Conservation (phyloP, 2,888 invertebrate species). For the Orthosia gothica region DNA sequence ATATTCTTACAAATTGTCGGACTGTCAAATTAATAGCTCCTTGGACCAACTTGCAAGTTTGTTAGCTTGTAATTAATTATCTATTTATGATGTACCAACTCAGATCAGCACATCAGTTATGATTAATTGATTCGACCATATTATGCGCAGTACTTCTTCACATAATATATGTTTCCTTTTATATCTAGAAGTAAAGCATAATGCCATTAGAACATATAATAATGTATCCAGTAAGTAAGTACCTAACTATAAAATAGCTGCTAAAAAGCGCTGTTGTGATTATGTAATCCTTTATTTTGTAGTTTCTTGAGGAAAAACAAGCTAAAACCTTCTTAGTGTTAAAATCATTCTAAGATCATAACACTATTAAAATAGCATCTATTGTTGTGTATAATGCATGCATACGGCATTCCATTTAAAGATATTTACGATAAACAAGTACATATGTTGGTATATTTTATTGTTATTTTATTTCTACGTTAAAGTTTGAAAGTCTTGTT, state of each 20-base stretch:
- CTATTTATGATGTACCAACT: not conserved
- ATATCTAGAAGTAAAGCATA: not conserved
- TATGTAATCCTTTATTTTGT: conserved; percentile 14
- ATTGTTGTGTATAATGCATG: not conserved
- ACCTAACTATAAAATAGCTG: not conserved
- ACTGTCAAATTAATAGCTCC: too few relatives aligned
- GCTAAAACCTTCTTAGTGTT: not conserved
- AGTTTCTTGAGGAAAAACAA: conserved; percentile 26
- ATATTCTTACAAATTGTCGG: too few relatives aligned
- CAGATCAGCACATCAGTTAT: not conserved
- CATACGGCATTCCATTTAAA: conserved; percentile 37
- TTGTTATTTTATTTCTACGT: too few relatives aligned
- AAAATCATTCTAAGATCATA: conserved; percentile 26
- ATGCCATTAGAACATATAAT: not conserved
- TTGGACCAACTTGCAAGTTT: too few relatives aligned
- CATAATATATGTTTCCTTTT: conserved; percentile 14
- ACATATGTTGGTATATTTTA: too few relatives aligned
- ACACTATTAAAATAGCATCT: not conserved
- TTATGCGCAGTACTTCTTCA: conserved; percentile 3
- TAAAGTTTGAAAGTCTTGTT: too few relatives aligned
- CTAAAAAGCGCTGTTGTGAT: not conserved
- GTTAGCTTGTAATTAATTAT: too few relatives aligned
- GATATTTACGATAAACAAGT: not conserved
- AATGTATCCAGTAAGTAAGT: not conserved
- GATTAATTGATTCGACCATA: conserved; percentile 9